Evolutionary conservation across 2,113 vertebrate species (phyloP).

Genomic region (Felis catus): F.catus_Fca126_mat1.0 CM031411.1:113120001-113120500

Average conservation of each 20-base stretch:
- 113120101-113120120: conserved; percentile 54
- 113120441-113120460: neutral
- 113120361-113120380: neutral
- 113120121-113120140: neutral
- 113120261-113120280: conserved; percentile 14
- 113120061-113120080: conserved; percentile 58
- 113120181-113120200: neutral
- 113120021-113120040: conserved; percentile 66
- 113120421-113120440: neutral
- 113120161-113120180: neutral
- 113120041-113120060: conserved; percentile 64
- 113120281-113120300: neutral
- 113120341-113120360: neutral
- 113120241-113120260: neutral
- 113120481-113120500: too few relatives aligned
- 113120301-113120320: neutral
- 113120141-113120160: neutral
- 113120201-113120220: neutral
- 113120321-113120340: neutral
- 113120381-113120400: neutral
- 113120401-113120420: neutral
- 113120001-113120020: conserved; percentile 72
- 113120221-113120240: neutral
- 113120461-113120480: neutral
- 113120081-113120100: conserved; percentile 60